Evolutionary conservation across 2,888 invertebrate genomes (phyloP).

Genomic region (Tethea ocularis): DNA sequence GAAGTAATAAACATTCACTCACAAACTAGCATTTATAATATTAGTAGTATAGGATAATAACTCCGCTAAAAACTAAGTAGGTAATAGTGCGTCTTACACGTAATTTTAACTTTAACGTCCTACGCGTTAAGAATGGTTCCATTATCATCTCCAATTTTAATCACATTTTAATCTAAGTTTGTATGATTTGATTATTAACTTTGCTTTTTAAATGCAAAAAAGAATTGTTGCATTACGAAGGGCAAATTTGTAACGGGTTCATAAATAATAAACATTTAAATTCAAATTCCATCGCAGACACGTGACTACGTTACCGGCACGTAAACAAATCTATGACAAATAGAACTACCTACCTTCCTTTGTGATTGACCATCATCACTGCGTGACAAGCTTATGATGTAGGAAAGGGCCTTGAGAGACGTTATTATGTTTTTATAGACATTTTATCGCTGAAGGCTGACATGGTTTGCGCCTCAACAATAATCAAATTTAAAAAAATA

Average conservation of each 20-base stretch:
- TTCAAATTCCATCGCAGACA: constrained; percentile 19
- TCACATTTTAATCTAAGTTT: no score
- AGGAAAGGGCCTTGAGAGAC: constrained; percentile 22
- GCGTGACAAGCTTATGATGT: constrained; percentile 13
- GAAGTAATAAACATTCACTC: no score
- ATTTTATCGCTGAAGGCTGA: constrained; percentile 8
- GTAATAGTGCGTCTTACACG: no score
- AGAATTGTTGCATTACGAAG: background rate
- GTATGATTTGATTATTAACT: no score
- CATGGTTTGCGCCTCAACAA: background rate
- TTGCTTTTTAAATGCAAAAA: no score
- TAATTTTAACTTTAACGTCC: no score
- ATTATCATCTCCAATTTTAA: no score
- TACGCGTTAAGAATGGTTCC: no score
- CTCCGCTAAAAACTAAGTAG: no score
- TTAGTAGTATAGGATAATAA: no score
- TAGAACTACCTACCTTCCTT: constrained; percentile 17
- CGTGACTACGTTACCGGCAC: constrained; percentile 9
- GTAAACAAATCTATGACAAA: constrained; percentile 7
- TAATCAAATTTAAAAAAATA: background rate
- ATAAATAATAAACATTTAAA: constrained; percentile 14
- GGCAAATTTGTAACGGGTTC: background rate
- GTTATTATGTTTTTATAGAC: constrained; percentile 25
- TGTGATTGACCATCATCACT: constrained; percentile 22
- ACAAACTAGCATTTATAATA: no score